Base-by-base conservation (phyloP, 2,888 invertebrate species). In the Lasius fuliginosus region DNA sequence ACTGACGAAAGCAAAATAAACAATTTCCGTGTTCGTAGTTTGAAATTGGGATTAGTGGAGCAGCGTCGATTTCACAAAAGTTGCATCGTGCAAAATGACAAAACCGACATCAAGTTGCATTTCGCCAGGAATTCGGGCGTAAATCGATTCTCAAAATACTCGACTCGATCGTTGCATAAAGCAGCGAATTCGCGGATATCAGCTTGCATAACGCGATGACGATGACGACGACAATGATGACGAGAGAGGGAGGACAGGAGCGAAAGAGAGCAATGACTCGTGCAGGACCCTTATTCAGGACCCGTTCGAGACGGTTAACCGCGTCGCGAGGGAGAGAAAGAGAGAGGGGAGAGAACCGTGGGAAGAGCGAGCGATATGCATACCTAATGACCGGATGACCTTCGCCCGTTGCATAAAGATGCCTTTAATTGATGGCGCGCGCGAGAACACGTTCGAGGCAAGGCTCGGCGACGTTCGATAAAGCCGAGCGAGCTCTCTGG, bases 391-490 rank as follows among this genome's bases (percentile, higher is more conserved):
- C 94, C 92, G 91, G 93, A 93, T 92, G 93, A 94, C 93, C 94
- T 94, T 94, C 94, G 93, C 87, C 87, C 92, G 93, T 94, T 94
- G 94, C 94, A 94, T 94, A 94, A 94, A 94, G 93, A 94, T 94
- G 92, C 90, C 90, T 93, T 93, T 94, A 94, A 94, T 94, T 93
- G 94, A 92, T 92, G 92, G 89, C 92, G 92, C 92, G 92, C 93
- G 92, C 92, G 92, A 93, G 92, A 93, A 94, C 93, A 93, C 92
- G 93, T 93, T 93, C 86, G 86, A 56, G 64, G n/a, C 56, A 30
- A 3, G 86, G 81, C 71, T 60, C 71, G 86, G 71, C 75, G 77
- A 84, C 89, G 91, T 86, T 92, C 91, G 88, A 92, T 91, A 90
- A 88, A 90, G 90, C 91, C 83, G 83, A 81, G 46, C 64, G 76